Evolutionary conservation across 2,888 invertebrate genomes (phyloP), one percentile per base, ranked within the genome.

Genomic region (Sycophila texana): DNA sequence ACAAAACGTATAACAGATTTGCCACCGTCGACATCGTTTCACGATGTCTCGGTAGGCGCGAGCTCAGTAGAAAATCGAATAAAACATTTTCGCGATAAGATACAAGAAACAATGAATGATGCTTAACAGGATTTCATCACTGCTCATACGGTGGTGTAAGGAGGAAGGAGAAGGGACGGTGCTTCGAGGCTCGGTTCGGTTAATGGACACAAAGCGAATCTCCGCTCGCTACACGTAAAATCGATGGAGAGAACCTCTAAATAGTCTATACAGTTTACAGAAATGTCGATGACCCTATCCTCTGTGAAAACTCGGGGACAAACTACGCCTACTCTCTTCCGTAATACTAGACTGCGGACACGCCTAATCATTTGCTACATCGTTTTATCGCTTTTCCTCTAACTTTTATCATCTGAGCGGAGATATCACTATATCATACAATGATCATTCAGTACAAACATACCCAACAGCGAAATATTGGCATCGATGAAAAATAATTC

Each of bases 121-220:
- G 57, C 18, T 58, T 20, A 51, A 58, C 13, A 53, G 49, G 49
- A 71, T 65, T 18, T 60, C 49, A 60, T 47, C 47, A 30, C 18
- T 55, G 58, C 39, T 79, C 76, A 51, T 70, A 76, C 81, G 81
- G 77, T 70, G 79, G 73, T 71, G 82, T 80, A 84, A 74, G 87
- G 83, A 79, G 84, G 83, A 83, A 84, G 83, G 86, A 87, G 84
- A 86, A 87, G 88, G 89, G 89, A 89, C 88, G 89, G 88, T 88
- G 88, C 83, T 86, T 88, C 85, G 74, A 82, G 82, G 82, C 80
- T 82, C 81, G 89, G 89, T 89, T 89, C 87, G 88, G 88, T 89
- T 89, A 85, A 84, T 87, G 87, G 88, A 88, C 86, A 88, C 82
- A 87, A 87, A 86, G 83, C 84, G 84, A 82, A 79, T 81, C 83